phyloP scores from a whole-genome alignment of 2,888 invertebrate genomes.

The Hydropsyche betteni region DNA sequence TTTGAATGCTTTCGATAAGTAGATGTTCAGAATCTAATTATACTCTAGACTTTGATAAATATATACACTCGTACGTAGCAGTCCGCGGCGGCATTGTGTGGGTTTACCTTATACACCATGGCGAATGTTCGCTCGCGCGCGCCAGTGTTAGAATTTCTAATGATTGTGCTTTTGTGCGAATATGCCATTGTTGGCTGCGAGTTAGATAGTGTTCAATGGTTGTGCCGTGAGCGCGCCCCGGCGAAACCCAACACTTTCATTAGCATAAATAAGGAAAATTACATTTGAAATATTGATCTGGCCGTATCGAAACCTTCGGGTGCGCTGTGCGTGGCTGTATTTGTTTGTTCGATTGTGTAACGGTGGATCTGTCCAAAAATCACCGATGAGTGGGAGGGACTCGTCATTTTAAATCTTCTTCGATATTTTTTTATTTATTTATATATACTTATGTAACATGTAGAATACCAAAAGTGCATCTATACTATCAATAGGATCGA shows the following conservation, averaged over 20 bases:
- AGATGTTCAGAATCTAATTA: slow-evolving; percentile 52
- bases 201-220: slow-evolving; percentile 40
- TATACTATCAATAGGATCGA: too few species aligned
- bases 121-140: slow-evolving; percentile 50
- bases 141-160: slow-evolving; percentile 44
- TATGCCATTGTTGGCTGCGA: slow-evolving; percentile 36
- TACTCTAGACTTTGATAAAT: slow-evolving; percentile 50
- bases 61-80: slow-evolving; percentile 45
- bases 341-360: neutral
- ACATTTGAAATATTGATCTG: slow-evolving; percentile 40
- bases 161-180: slow-evolving; percentile 50
- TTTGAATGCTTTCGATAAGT: slow-evolving; percentile 51
- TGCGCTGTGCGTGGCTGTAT: neutral
- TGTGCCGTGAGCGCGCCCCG: slow-evolving; percentile 18
- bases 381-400: too few species aligned
- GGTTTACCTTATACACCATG: slow-evolving; percentile 35
- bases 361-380: too few species aligned
- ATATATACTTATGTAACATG: too few species aligned
- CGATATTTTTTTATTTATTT: too few species aligned
- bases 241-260: slow-evolving; percentile 40
- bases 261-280: slow-evolving; percentile 41
- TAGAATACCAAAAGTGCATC: too few species aligned
- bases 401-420: too few species aligned
- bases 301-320: slow-evolving; percentile 29
- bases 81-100: slow-evolving; percentile 49